Evolutionary conservation across 2,888 invertebrate species (phyloP).

Genomic region (Ellobium chinense): DNA sequence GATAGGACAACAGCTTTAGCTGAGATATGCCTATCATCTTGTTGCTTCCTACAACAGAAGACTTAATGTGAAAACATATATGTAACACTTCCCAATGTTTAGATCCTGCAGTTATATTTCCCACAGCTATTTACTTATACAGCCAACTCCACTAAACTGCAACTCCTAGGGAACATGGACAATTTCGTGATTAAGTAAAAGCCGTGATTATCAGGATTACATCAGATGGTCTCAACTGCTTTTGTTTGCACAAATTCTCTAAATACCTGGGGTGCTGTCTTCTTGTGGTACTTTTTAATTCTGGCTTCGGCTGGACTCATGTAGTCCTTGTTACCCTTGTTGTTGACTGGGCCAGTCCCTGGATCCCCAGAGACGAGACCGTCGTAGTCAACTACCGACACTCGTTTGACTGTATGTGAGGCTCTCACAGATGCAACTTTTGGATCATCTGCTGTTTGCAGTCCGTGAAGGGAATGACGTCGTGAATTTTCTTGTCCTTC

Average conservation of each 20-base stretch:
- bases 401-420: conserved; percentile 81
- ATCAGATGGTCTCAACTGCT: too few relatives aligned
- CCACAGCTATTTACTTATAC: too few relatives aligned
- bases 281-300: conserved; percentile 64
- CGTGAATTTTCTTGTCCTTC: conserved; percentile 55
- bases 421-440: conserved; percentile 95
- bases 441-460: conserved; percentile 58
- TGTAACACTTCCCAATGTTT: too few relatives aligned
- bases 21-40: too few relatives aligned
- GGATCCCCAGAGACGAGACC: conserved; percentile 49
- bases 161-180: too few relatives aligned
- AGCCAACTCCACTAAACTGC: too few relatives aligned
- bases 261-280: conserved; percentile 44
- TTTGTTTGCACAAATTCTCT: too few relatives aligned
- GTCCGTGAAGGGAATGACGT: conserved; percentile 45
- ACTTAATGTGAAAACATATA: too few relatives aligned
- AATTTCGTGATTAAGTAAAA: background rate
- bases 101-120: too few relatives aligned
- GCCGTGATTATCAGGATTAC: background rate
- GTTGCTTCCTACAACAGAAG: too few relatives aligned
- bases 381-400: conserved; percentile 68
- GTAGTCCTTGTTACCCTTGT: conserved; percentile 45
- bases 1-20: too few relatives aligned
- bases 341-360: conserved; percentile 30
- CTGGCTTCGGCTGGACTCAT: conserved; percentile 64